Base-by-base conservation (phyloP, 2,888 invertebrate species). In the Baccha elongata region DNA sequence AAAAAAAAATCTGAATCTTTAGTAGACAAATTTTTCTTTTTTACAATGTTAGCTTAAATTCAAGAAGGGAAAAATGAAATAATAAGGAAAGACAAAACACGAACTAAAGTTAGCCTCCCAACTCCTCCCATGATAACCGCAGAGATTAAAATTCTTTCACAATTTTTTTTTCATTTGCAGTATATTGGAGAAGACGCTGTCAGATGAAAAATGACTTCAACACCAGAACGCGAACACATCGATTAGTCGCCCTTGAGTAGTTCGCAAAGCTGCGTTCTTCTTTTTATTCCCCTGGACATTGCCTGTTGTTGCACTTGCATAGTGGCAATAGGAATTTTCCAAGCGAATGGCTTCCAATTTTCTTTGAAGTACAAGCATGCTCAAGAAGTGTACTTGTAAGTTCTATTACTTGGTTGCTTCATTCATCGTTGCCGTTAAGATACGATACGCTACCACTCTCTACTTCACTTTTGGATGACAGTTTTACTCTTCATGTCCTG, bases 321-420 rank as follows among this genome's bases (percentile, higher is more conserved):
- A 67, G 67, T 68, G 73, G 73, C 64, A 78, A 73, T 73, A 55
- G 68, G 73, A 78, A 78, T 84, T 84, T 84, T 84, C 68, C 69
- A 72, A 84, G 64, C 73, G 78, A 84, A 78, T 84, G 73, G 50
- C 58, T 84, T 78, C 78, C 78, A 84, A 84, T 84, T 84, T 84
- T 73, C 83, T 78, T 78, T 83, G 76, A 76, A 83, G 71, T 68
- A 72, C 44, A 76, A 76, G 81, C 15, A 62, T 42, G 52, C 81
- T 72, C 23, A 32, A 44, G 48, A 52, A 72, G 62, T 53, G 72
- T 67, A 67, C 83, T 76, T 83, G 67, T 44, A 64, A 55, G 48
- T 46, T 76, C 72, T 67, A 65, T 65, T 53, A 71, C 55, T 81
- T 60, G 71, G 81, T 58, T 81, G 37, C 53, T 68, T 72, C 26